Base-by-base conservation (phyloP, 2,888 invertebrate genomes). In the Crepidodera aurea region DNA sequence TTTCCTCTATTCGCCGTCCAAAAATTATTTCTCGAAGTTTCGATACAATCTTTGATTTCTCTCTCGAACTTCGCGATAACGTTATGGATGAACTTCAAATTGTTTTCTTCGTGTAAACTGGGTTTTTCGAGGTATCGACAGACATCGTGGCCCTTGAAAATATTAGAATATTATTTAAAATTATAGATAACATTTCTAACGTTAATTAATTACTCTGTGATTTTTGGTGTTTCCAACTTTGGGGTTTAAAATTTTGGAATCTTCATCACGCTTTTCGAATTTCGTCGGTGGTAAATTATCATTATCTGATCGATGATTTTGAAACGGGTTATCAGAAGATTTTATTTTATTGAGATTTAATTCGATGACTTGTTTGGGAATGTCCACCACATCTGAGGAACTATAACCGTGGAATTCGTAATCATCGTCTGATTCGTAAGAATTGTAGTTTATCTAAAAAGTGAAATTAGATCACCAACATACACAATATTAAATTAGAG, bases 401-500 rank as follows among this genome's bases (percentile, higher is more conserved):
- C 48, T 57, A 39, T 44, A 57, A 19, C 48, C 57, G 12, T 25
- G 48, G 15, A 57, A 48, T 57, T 59, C 65, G 22, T 54, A 56
- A 15, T 71, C 69, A 22, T 65, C 62, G 60, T 67, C 65, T 8
- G 66, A 69, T 57, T 70, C 73, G 51, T 77, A 76, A 0, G 70
- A 69, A 66, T 75, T 69, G 57, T 71, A 74, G 62, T 75, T 70
- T 5, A 44, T 25, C 44, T 44, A 44, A 22, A 44, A 25, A 22
- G n/a, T n/a, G n/a, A n/a, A n/a, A n/a, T n/a, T n/a, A n/a, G n/a
- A n/a, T n/a, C n/a, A n/a, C n/a, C n/a, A n/a, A n/a, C n/a, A n/a
- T n/a, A n/a, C n/a, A n/a, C n/a, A n/a, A n/a, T n/a, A n/a, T n/a
- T n/a, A n/a, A n/a, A n/a, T n/a, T n/a, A n/a, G n/a, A n/a, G n/a